A percentile compares a stretch with the other conserved stretches of the same genome.
phyloP scores from a whole-genome alignment of 1,140 invertebrate genomes.

The Dendrolimus punctatus region DNA sequence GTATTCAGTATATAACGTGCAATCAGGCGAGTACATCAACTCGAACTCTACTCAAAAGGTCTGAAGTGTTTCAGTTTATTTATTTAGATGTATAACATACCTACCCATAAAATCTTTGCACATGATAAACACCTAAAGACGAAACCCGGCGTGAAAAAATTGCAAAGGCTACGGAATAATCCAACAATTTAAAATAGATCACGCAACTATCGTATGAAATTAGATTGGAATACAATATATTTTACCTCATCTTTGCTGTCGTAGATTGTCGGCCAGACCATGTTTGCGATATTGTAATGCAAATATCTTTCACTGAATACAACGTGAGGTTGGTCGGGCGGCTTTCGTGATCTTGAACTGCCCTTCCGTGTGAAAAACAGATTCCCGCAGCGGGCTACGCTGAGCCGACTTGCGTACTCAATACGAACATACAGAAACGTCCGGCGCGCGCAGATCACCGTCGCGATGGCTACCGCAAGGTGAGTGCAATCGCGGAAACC shows the following conservation, averaged over 20 bases:
- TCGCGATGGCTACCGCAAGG: constrained; percentile 27
- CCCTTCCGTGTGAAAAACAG: constrained; percentile 57
- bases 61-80: no score
- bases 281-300: constrained; percentile 33
- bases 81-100: no score
- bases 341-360: constrained; percentile 67
- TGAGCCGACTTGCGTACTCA: constrained; percentile 54
- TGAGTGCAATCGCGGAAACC: constrained; percentile 31
- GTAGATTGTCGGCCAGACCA: constrained; percentile 58
- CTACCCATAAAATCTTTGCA: no score
- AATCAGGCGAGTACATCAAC: no score
- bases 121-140: neutral
- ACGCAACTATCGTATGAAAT: constrained; percentile 17
- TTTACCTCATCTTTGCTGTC: constrained; percentile 63
- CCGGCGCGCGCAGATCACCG: constrained; percentile 50
- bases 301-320: constrained; percentile 34
- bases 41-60: no score
- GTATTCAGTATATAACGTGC: no score
- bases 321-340: constrained; percentile 33
- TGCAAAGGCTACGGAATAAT: constrained; percentile 28
- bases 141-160: constrained; percentile 21
- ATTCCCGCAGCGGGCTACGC: constrained; percentile 40
- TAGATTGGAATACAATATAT: constrained; percentile 8
- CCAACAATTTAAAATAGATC: constrained; percentile 15
- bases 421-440: constrained; percentile 31